Evolutionary conservation across 2,113 vertebrate genomes (phyloP).

Genomic region (Odocoileus hemionus): DNA sequence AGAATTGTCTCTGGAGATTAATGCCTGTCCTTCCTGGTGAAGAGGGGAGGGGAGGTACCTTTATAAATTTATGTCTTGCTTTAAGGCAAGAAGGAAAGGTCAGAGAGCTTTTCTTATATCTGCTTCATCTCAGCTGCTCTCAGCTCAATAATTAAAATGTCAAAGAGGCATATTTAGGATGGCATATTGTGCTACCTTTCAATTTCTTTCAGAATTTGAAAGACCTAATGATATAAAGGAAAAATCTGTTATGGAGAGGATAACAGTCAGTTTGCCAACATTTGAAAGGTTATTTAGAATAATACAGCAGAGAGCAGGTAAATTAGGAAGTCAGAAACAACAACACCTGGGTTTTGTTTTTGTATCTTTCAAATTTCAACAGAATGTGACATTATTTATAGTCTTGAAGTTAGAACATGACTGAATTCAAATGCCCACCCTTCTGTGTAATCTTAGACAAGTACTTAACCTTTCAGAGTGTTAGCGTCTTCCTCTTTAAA

Average conservation of each 20-base stretch:
- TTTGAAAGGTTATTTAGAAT: not conserved
- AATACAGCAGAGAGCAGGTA: not conserved
- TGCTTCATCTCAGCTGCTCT: not conserved
- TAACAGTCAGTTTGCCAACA: not conserved
- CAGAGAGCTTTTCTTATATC: not conserved
- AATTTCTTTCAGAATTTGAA: conserved; percentile 10
- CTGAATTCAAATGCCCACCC: not conserved
- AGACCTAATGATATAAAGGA: not conserved
- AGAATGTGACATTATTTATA: not conserved
- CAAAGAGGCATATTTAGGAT: not conserved
- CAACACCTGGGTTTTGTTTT: not conserved
- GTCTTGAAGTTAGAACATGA: not conserved
- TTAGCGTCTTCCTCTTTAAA: conserved; percentile 2
- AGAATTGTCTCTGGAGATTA: not conserved
- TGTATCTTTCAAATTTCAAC: not conserved
- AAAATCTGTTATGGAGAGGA: not conserved
- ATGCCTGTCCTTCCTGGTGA: not conserved
- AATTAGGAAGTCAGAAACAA: not conserved
- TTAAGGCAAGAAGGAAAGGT: not conserved
- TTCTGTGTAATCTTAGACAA: not conserved
- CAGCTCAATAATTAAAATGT: not conserved
- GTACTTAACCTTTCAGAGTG: not conserved
- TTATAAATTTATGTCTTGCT: not conserved
- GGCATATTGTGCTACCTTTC: not conserved
- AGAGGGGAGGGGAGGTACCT: not conserved